Evolutionary conservation across 1,140 invertebrate species (phyloP).

Genomic region (Oryzaephilus surinamensis): DNA sequence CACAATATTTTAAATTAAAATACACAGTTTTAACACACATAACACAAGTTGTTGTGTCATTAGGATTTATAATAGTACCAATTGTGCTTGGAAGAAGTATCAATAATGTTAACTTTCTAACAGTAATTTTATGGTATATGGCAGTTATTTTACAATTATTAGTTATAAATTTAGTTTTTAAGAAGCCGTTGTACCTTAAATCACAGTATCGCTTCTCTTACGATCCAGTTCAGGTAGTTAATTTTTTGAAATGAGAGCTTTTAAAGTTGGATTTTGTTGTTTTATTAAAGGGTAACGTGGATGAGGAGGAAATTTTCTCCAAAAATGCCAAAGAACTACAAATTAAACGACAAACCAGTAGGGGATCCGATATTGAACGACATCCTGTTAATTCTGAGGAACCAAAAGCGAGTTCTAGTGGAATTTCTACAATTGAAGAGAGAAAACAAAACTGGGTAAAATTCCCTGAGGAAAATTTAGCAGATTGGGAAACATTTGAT

Average conservation of each 20-base stretch:
- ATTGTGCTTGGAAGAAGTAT: slow-evolving; percentile 22
- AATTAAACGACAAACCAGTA: slow-evolving; percentile 19
- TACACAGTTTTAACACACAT: slow-evolving; percentile 20
- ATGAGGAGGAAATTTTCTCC: slow-evolving; percentile 30
- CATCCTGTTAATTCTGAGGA: not conserved
- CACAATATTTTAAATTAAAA: slow-evolving; percentile 31
- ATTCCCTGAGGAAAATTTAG: not conserved
- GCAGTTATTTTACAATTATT: slow-evolving; percentile 28
- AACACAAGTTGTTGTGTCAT: slow-evolving; percentile 14
- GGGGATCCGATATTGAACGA: slow-evolving; percentile 5
- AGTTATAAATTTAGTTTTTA: slow-evolving; percentile 22
- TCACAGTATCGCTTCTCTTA: slow-evolving; percentile 15
- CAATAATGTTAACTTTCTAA: slow-evolving; percentile 17
- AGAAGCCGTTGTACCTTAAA: slow-evolving; percentile 31
- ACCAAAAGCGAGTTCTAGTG: slow-evolving; percentile 4
- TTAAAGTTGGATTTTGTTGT: slow-evolving; percentile 1
- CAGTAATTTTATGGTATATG: slow-evolving; percentile 31
- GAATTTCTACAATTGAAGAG: slow-evolving; percentile 3
- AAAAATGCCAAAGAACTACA: slow-evolving; percentile 26
- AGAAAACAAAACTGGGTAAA: slow-evolving; percentile 1
- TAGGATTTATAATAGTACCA: slow-evolving; percentile 27
- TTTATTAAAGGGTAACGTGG: slow-evolving; percentile 22
- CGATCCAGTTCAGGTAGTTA: slow-evolving; percentile 24
- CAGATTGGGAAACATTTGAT: slow-evolving; percentile 20
- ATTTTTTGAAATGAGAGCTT: not conserved